Percentiles rank a stretch among this genome's conserved stretches.
These are phyloP conservation scores for Lytechinus variegatus DNA, from an alignment of 35 echinoderm and acorn worm species.

Conservation along the genomic window DNA sequence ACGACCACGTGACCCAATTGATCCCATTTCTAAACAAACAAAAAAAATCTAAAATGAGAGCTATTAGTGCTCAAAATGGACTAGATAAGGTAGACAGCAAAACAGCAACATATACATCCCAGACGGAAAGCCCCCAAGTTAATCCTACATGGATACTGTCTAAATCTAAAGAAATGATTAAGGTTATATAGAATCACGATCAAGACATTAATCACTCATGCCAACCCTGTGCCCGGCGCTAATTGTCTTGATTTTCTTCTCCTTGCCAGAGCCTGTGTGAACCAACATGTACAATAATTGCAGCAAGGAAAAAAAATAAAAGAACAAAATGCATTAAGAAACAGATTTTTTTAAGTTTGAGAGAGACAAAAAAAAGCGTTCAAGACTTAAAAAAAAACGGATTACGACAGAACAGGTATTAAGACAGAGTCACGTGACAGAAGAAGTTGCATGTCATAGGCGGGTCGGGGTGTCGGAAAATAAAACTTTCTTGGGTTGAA, in stretches of 20 bases:
- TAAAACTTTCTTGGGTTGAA: background rate
- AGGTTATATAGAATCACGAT: background rate
- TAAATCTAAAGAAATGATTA: background rate
- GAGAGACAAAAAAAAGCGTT: background rate
- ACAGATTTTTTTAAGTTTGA: background rate
- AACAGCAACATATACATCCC: slow-evolving; percentile 30
- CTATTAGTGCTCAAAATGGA: background rate
- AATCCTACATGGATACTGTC: slow-evolving; percentile 2
- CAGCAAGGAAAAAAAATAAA: slow-evolving; percentile 41
- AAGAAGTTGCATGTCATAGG: background rate
- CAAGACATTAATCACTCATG: slow-evolving; percentile 72
- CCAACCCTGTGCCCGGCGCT: slow-evolving; percentile 98
- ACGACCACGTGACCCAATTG: background rate
- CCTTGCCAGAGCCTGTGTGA: slow-evolving; percentile 49
- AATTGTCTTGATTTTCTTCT: slow-evolving; percentile 93
- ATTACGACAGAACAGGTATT: slow-evolving; percentile 3
- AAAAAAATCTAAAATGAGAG: background rate
- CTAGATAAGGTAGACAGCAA: slow-evolving; percentile 7
- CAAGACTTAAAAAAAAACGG: background rate
- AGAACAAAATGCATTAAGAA: slow-evolving; percentile 48
- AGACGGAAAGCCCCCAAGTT: background rate
- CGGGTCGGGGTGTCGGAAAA: background rate
- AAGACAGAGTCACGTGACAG: background rate
- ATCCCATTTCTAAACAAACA: background rate
- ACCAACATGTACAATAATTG: slow-evolving; percentile 45